Percentiles rank a stretch among this genome's conserved stretches.
Conservation (phyloP, 2,888 invertebrate species). For the Eupithecia abbreviata region DNA sequence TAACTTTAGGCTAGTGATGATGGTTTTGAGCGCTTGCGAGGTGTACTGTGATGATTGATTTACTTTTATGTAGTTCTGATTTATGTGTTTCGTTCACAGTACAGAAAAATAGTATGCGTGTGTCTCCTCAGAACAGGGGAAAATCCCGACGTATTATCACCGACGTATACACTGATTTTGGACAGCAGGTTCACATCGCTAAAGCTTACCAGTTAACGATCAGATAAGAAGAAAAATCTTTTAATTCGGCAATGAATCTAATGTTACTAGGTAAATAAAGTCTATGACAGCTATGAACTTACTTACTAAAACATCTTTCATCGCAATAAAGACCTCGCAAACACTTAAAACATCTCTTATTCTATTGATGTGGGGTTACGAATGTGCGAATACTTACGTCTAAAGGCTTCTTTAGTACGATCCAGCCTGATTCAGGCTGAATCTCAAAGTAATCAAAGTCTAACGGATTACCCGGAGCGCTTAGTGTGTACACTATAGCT, state of each 20-base stretch:
- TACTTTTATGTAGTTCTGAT: background rate
- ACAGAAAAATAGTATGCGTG: no score
- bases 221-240: background rate
- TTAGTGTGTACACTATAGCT: conserved; percentile 95
- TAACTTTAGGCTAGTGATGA: conserved; percentile 21
- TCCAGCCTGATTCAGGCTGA: conserved; percentile 98
- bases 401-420: conserved; percentile 96
- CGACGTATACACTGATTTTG: background rate
- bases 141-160: no score
- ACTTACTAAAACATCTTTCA: conserved; percentile 9
- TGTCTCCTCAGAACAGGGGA: background rate
- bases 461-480: conserved; percentile 93
- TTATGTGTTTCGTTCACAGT: background rate
- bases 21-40: conserved; percentile 20
- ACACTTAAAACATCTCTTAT: conserved; percentile 22
- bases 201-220: background rate
- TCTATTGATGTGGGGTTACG: conserved; percentile 44
- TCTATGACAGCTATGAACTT: background rate
- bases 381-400: conserved; percentile 91
- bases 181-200: background rate
- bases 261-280: background rate
- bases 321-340: conserved; percentile 11
- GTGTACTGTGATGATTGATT: conserved; percentile 5
- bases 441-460: conserved; percentile 98
- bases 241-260: background rate